These are phyloP conservation scores for Hirtodrosophila cameraria DNA, from an alignment of 2,888 invertebrate species.

Conservation along the genomic window DNA sequence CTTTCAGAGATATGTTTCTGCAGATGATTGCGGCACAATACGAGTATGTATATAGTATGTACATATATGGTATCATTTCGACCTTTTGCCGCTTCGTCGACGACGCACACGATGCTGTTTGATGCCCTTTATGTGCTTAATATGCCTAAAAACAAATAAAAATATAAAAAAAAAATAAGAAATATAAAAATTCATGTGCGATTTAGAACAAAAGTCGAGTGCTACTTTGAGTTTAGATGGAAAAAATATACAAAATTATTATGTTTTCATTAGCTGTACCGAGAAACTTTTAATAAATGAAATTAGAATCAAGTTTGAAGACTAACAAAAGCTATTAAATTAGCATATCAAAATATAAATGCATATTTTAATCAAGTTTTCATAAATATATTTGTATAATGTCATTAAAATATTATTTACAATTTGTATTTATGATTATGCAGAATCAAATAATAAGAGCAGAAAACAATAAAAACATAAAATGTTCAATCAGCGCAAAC, in stretches of 20 bases:
- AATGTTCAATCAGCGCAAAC: no score
- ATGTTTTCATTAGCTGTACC: no score
- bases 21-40: slow-evolving; percentile 11
- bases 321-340: no score
- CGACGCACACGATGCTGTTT: slow-evolving; percentile 26
- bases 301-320: background rate
- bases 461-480: no score
- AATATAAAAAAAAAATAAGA: no score
- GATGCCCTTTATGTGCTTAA: slow-evolving; percentile 47
- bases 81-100: slow-evolving; percentile 13
- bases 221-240: slow-evolving; percentile 34
- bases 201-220: slow-evolving; percentile 46
- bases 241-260: no score
- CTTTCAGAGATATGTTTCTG: slow-evolving; percentile 29
- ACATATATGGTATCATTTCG: no score
- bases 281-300: background rate
- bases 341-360: no score
- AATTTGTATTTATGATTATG: background rate
- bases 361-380: no score
- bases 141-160: no score
- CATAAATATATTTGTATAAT: no score
- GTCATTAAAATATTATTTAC: background rate
- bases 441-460: background rate
- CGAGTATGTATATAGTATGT: no score
- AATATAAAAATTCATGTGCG: slow-evolving; percentile 49